phyloP scores from a whole-genome alignment of 2,888 invertebrate species.

The Patella caerulea region DNA sequence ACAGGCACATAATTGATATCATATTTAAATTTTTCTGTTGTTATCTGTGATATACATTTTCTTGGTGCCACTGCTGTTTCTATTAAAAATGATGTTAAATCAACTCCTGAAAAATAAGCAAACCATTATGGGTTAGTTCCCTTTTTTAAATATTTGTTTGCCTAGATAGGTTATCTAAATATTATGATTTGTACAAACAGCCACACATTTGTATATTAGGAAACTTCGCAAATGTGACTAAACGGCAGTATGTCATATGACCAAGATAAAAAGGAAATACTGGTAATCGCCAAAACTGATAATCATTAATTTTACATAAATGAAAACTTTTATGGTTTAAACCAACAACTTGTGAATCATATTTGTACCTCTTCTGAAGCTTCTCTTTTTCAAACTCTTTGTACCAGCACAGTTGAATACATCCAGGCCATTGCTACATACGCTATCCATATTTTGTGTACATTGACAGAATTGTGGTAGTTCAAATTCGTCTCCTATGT shows the following conservation, averaged over 20 bases:
- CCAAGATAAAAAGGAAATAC: too few relatives aligned
- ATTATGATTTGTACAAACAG: too few relatives aligned
- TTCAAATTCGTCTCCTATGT: not conserved
- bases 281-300: too few relatives aligned
- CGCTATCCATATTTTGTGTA: not conserved
- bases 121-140: too few relatives aligned
- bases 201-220: too few relatives aligned
- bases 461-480: not conserved
- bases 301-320: too few relatives aligned
- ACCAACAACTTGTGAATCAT: not conserved
- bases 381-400: too few relatives aligned
- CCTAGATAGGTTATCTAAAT: too few relatives aligned
- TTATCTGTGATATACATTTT: conserved; percentile 28
- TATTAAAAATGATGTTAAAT: conserved; percentile 33
- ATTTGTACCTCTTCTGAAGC: not conserved
- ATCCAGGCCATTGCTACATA: not conserved
- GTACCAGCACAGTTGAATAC: not conserved
- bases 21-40: conserved; percentile 25
- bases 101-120: conserved; percentile 28
- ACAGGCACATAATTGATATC: conserved; percentile 24
- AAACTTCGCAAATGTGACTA: too few relatives aligned
- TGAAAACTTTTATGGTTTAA: not conserved
- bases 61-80: conserved; percentile 25
- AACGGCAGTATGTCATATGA: too few relatives aligned
- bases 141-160: too few relatives aligned